These are phyloP conservation scores for Rhodinocichla rosea DNA, from an alignment of 2,113 vertebrate genomes.

Conservation along the genomic window DNA sequence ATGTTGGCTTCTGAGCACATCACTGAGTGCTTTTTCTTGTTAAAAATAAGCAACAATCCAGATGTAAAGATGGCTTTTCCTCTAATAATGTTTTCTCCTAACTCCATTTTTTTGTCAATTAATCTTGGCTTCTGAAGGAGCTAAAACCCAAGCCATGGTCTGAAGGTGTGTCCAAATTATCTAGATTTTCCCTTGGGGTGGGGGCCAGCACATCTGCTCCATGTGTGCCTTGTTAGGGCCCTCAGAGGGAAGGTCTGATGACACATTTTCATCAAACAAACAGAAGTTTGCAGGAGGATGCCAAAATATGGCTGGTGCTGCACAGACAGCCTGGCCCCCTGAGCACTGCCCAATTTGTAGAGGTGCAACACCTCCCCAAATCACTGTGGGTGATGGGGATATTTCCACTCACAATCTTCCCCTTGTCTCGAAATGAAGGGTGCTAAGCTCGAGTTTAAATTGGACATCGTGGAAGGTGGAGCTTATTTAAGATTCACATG, in stretches of 20 bases:
- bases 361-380: background rate
- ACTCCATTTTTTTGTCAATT: background rate
- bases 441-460: background rate
- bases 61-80: background rate
- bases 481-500: background rate
- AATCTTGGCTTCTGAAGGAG: background rate
- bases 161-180: background rate
- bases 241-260: background rate
- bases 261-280: rapidly evolving
- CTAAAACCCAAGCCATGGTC: background rate
- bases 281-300: background rate
- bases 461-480: rapidly evolving
- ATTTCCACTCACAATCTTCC: background rate
- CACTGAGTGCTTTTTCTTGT: background rate
- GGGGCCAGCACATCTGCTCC: background rate
- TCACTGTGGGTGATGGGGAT: background rate
- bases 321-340: background rate
- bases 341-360: background rate
- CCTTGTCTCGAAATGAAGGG: background rate
- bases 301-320: background rate
- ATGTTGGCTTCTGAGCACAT: background rate
- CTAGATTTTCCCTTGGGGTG: background rate
- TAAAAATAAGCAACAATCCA: background rate
- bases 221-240: rapidly evolving
- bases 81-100: background rate